Conservation (phyloP, 2,797 vertebrate genomes). For the Erethizon dorsatum region DNA sequence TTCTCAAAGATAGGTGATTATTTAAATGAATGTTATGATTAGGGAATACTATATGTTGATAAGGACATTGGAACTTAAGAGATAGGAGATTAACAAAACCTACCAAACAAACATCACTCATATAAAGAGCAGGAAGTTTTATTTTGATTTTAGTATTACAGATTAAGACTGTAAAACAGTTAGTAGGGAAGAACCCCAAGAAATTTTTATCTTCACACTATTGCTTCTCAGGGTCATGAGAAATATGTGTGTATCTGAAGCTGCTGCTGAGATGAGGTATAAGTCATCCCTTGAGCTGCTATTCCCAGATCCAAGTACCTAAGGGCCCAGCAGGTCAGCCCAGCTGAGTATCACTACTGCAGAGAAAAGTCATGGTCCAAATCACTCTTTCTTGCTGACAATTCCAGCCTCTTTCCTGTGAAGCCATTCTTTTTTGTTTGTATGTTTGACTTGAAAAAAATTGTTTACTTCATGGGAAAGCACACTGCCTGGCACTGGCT, state of each 20-base stretch:
- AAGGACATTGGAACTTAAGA: constrained; percentile 55
- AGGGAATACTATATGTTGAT: constrained; percentile 52
- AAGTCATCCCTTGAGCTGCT: background rate
- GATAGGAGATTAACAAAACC: constrained; percentile 43
- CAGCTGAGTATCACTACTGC: background rate
- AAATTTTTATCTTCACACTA: constrained; percentile 24
- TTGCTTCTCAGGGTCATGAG: constrained; percentile 15
- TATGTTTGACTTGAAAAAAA: constrained; percentile 21
- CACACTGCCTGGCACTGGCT: background rate
- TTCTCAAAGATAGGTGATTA: constrained; percentile 67
- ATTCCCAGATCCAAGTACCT: background rate
- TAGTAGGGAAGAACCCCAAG: constrained; percentile 50
- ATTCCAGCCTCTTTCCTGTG: background rate
- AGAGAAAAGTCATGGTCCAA: background rate
- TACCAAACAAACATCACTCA: constrained; percentile 59
- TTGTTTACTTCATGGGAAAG: background rate
- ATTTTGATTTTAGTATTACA: constrained; percentile 70
- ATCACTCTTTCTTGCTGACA: background rate
- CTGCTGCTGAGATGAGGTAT: background rate
- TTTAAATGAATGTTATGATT: constrained; percentile 69
- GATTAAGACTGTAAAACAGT: background rate
- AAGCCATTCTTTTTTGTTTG: background rate
- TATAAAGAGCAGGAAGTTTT: constrained; percentile 67
- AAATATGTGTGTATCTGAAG: background rate
- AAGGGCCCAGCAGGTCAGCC: no score